Conservation (phyloP, 2,113 vertebrate species). For the Hemichromis elongatus region DNA sequence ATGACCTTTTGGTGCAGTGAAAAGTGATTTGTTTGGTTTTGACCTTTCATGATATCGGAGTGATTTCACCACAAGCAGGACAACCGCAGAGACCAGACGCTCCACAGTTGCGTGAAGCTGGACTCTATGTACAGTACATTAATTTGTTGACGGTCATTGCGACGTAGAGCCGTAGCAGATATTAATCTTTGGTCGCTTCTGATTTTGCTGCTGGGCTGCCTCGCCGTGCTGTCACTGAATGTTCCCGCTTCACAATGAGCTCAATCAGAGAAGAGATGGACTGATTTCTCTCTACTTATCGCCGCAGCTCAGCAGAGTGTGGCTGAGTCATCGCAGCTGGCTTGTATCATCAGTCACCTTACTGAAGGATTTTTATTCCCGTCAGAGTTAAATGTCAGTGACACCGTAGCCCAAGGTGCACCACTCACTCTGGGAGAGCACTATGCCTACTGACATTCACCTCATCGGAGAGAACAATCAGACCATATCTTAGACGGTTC, state of each 20-base stretch:
- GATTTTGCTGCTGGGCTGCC: neutral
- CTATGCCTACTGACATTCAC: constrained; percentile 39
- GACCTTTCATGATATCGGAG: constrained; percentile 3
- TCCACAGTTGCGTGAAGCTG: neutral
- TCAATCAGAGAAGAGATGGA: neutral
- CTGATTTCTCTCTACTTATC: neutral
- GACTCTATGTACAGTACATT: neutral
- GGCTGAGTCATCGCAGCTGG: neutral
- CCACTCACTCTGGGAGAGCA: neutral
- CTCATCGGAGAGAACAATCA: constrained; percentile 28
- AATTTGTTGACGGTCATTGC: neutral
- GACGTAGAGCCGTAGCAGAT: neutral
- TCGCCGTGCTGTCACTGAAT: neutral
- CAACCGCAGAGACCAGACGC: neutral
- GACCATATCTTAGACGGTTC: neutral
- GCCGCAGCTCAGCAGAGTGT: neutral
- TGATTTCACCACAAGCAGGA: neutral
- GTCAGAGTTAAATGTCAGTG: constrained; percentile 50
- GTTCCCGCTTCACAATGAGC: neutral
- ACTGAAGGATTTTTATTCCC: neutral
- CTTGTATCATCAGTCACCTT: neutral
- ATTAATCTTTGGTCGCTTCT: neutral
- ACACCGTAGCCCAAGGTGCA: constrained; percentile 17
- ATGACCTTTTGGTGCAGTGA: neutral
- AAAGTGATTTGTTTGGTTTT: neutral